A percentile compares a stretch with the other conserved stretches of the same genome.
Conservation (phyloP, 1,140 invertebrate genomes). For the Drosophila kanapiae region DNA sequence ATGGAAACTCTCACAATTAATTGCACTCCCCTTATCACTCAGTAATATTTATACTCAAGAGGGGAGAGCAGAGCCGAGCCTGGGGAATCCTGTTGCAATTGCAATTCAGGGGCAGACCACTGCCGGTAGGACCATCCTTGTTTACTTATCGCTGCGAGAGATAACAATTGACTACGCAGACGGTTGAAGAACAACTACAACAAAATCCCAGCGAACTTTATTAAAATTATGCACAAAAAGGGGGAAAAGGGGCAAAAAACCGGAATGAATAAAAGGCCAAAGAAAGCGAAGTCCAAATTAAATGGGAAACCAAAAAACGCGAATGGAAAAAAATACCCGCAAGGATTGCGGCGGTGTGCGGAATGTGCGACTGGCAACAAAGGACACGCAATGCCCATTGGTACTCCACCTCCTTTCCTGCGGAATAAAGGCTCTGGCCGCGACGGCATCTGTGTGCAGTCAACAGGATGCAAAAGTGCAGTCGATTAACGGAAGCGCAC, state of each 20-base stretch:
- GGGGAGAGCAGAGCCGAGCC: neutral
- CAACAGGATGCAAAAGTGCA: conserved; percentile 77
- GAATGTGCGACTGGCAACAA: conserved; percentile 57
- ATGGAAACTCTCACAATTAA: conserved; percentile 59
- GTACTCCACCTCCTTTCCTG: neutral
- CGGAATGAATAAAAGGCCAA: conserved; percentile 33
- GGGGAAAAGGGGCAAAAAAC: neutral
- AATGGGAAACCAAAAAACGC: conserved; percentile 60
- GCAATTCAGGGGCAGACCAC: conserved; percentile 42
- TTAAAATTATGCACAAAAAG: conserved; percentile 68
- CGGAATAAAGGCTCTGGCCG: conserved; percentile 1
- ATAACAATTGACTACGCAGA: conserved; percentile 73
- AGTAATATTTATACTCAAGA: conserved; percentile 35
- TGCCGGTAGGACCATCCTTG: conserved; percentile 32
- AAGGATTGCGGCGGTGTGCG: conserved; percentile 14
- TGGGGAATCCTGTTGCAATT: conserved; percentile 37
- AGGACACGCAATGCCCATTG: conserved; percentile 48
- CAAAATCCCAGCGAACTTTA: conserved; percentile 74
- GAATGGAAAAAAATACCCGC: conserved; percentile 23
- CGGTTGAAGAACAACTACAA: conserved; percentile 10
- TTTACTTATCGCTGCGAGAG: conserved; percentile 69
- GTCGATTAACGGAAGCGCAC: conserved; percentile 73
- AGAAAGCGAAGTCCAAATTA: conserved; percentile 63
- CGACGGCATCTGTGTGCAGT: conserved; percentile 53
- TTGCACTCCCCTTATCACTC: conserved; percentile 49